These are phyloP conservation scores for Ariolimax columbianus DNA, from an alignment of 2,888 invertebrate genomes.

Conservation along the genomic window DNA sequence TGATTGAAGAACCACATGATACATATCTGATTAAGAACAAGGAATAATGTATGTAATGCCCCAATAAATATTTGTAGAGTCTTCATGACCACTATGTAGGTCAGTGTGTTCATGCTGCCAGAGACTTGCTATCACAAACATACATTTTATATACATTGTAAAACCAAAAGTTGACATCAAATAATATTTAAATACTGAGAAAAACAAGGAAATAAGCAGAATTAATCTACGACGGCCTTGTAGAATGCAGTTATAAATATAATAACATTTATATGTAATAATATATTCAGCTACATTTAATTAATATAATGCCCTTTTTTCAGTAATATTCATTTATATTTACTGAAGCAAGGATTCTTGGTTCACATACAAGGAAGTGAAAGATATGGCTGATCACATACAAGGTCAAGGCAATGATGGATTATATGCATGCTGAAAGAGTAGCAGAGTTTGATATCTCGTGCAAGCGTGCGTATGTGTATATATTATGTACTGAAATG, in stretches of 20 bases:
- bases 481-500: too few relatives aligned
- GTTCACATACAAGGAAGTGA: neutral
- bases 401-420: neutral
- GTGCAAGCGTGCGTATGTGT: too few relatives aligned
- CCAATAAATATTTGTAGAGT: neutral
- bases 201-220: neutral
- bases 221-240: neutral
- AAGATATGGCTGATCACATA: too few relatives aligned
- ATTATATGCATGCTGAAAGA: neutral
- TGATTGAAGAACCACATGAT: too few relatives aligned
- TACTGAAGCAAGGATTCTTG: neutral
- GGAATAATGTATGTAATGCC: too few relatives aligned
- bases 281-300: neutral
- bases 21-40: too few relatives aligned
- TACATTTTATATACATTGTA: neutral
- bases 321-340: neutral
- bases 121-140: neutral
- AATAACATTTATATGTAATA: neutral
- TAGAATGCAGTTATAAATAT: neutral
- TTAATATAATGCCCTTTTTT: conserved; percentile 1
- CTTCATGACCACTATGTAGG: neutral
- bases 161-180: neutral
- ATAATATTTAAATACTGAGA: neutral
- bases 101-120: neutral
- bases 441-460: neutral